Evolutionary conservation across 1,140 invertebrate species (phyloP).

Genomic region (Drosophila saltans): DNA sequence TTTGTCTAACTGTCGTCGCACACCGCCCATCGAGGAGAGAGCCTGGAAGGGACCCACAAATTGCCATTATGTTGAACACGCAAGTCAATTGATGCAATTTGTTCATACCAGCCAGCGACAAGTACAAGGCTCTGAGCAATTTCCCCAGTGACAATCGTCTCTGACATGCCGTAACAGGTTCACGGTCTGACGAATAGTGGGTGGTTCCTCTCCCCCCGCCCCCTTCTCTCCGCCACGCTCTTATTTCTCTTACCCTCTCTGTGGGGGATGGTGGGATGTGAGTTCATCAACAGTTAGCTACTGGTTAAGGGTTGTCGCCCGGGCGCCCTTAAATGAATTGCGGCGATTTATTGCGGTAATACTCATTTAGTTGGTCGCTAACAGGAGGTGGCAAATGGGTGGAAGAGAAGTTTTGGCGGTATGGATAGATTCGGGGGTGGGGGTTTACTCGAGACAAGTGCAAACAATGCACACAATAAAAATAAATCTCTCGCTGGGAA

Average conservation of each 20-base stretch:
- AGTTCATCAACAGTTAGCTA: constrained; percentile 76
- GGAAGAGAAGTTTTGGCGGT: background rate
- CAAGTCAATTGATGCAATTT: constrained; percentile 82
- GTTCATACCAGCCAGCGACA: constrained; percentile 55
- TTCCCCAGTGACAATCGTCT: constrained; percentile 73
- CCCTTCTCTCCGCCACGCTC: constrained; percentile 2
- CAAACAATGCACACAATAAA: constrained; percentile 81
- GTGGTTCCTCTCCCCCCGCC: constrained; percentile 26
- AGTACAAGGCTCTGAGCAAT: constrained; percentile 63
- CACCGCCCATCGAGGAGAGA: constrained; percentile 34
- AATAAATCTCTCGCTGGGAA: constrained; percentile 68
- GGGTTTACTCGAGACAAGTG: constrained; percentile 52
- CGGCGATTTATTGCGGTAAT: constrained; percentile 82
- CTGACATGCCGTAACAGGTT: constrained; percentile 78
- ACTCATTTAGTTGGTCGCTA: constrained; percentile 73
- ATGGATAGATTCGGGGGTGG: background rate
- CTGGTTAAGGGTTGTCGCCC: constrained; percentile 71
- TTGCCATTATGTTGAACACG: constrained; percentile 81
- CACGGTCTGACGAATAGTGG: constrained; percentile 67
- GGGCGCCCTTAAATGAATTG: constrained; percentile 77
- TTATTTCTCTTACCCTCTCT: background rate
- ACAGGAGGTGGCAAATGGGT: constrained; percentile 17
- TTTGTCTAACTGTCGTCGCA: constrained; percentile 72
- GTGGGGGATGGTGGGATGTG: constrained; percentile 23
- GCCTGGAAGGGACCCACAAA: constrained; percentile 44